These are phyloP conservation scores for Scelioninae gen. 1 DNA, from an alignment of 2,888 invertebrate genomes.

Conservation along the genomic window DNA sequence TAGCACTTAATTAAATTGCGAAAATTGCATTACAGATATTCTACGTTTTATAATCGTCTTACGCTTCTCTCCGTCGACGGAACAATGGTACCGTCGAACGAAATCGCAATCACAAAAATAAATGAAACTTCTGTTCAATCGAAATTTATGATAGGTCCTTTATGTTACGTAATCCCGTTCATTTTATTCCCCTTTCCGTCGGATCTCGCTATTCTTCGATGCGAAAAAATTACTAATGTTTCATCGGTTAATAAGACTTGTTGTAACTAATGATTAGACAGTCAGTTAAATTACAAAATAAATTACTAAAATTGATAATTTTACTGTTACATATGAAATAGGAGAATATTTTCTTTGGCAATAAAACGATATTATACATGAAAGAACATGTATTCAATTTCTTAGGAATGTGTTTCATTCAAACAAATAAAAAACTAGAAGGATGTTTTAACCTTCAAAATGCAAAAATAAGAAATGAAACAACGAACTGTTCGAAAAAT, in stretches of 20 bases:
- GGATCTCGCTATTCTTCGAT: background rate
- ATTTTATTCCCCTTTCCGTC: slow-evolving; percentile 25
- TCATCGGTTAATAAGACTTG: slow-evolving; percentile 27
- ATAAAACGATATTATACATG: too few species aligned
- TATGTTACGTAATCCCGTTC: slow-evolving; percentile 48
- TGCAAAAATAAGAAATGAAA: background rate
- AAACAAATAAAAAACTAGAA: too few species aligned
- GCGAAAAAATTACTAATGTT: slow-evolving; percentile 42
- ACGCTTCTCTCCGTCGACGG: slow-evolving; percentile 31
- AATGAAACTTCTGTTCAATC: slow-evolving; percentile 60
- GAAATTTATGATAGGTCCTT: slow-evolving; percentile 58
- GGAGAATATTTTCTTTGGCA: too few species aligned
- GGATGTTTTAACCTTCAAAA: too few species aligned
- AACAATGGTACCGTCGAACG: slow-evolving; percentile 45
- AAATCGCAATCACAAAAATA: slow-evolving; percentile 55
- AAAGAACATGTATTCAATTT: too few species aligned
- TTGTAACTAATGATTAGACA: slow-evolving; percentile 20
- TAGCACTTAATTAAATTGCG: slow-evolving; percentile 70
- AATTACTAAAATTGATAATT: slow-evolving; percentile 8
- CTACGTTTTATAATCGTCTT: slow-evolving; percentile 68
- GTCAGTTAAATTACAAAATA: slow-evolving; percentile 1
- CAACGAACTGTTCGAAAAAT: background rate
- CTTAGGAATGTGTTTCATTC: too few species aligned
- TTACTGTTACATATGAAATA: background rate
- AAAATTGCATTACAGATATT: slow-evolving; percentile 70